Conservation (phyloP, 1,140 invertebrate genomes). For the Drosophila melanica region DNA sequence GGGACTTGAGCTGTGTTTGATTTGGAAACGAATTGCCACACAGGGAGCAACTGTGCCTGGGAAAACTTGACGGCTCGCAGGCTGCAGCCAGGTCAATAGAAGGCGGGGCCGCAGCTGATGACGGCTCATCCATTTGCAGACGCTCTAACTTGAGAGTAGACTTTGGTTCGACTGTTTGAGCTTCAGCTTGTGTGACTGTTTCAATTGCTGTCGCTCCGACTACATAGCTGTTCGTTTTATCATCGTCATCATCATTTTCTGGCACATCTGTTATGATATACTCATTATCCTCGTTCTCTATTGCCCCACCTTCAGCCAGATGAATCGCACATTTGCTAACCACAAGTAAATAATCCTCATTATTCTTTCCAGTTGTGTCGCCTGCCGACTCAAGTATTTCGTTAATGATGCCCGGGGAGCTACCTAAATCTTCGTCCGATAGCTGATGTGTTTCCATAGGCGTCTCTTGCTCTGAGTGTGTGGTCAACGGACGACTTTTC, state of each 20-base stretch:
- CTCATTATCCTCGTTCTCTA: conserved; percentile 14
- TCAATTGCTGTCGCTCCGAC: not conserved
- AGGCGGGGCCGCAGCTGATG: not conserved
- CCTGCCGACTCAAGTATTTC: not conserved
- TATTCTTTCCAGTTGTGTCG: not conserved
- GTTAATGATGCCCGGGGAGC: not conserved
- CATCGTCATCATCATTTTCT: conserved; percentile 18
- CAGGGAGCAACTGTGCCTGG: conserved; percentile 39
- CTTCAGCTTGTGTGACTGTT: not conserved
- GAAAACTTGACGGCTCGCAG: conserved; percentile 22
- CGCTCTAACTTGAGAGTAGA: conserved; percentile 2
- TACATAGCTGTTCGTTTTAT: not conserved
- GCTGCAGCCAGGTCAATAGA: conserved; percentile 41
- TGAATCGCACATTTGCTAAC: conserved; percentile 16
- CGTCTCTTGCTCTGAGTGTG: not conserved
- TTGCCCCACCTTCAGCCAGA: not conserved
- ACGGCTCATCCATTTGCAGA: not conserved
- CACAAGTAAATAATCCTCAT: conserved; percentile 25
- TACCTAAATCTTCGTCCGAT: not conserved
- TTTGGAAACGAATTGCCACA: conserved; percentile 57
- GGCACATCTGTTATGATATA: conserved; percentile 16
- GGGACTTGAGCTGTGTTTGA: conserved; percentile 40
- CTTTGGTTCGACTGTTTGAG: not conserved
- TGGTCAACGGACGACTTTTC: not conserved
- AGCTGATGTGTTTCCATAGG: not conserved